Evolutionary conservation across 2,113 vertebrate genomes (phyloP), one percentile per base, ranked within the genome.

Genomic region (Xiphias gladius): DNA sequence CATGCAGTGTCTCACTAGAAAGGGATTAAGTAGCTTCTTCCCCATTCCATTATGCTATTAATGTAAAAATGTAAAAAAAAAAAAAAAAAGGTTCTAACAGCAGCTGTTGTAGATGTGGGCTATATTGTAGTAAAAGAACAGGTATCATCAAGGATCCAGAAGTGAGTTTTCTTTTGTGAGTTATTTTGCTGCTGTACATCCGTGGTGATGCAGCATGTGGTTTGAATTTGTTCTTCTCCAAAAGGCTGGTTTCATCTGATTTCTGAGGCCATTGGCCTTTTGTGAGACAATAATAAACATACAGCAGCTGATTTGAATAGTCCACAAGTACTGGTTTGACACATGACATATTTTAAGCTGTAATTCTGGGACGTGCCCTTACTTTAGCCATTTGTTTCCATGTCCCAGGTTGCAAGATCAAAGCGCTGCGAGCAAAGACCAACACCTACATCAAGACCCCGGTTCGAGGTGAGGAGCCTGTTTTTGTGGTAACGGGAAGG

Each of bases 361-460:
- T 83, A 83, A 10, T 43, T 69, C 17, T 54, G 43, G 10, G 57
- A 62, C 64, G 0, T 73, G 50, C 13, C 41, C 79, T 91, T 24
- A 88, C 32, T 26, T 43, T 66, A 1, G 0, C 32, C 64, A 28
- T 83, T 75, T 86, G 13, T 73, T 59, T 73, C 41, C 48, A 0
- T 48, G 50, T 48, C 65, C 26, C 79, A 99, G 98, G 98, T 95
- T 99, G 98, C 93, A 99, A 99, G 96, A 99, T 99, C 95, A 99
- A 99, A 96, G 98, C 98, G 62, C 94, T 99, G 93, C 96, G 98
- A 94, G 98, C 97, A 1, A 99, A 99, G 95, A 99, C 98, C 94
- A 99, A 99, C 96, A 99, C 97, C 89, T 99, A 99, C 89, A 99
- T 99, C 94, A 99, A 99, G 96, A 99, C 98, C 79, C 98, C 98